These are phyloP conservation scores for Gallinago stenura DNA, from an alignment of 2,797 vertebrate genomes.

Conservation along the genomic window DNA sequence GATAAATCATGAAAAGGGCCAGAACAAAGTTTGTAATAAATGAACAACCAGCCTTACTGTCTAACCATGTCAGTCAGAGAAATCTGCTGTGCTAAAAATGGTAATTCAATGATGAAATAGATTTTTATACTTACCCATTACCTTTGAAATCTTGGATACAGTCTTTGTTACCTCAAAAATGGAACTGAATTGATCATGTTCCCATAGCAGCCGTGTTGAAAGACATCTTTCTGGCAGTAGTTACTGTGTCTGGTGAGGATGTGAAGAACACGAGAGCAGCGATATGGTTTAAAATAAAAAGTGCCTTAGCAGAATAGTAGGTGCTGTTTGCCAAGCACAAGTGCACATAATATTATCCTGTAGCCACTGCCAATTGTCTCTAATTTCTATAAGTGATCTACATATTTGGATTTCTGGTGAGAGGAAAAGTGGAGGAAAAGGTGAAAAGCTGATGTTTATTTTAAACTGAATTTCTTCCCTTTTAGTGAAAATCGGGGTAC, in stretches of 20 bases:
- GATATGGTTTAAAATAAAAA: constrained; percentile 26
- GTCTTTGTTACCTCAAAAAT: constrained; percentile 10
- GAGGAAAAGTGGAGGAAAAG: neutral
- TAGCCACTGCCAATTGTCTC: neutral
- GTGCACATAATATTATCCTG: neutral
- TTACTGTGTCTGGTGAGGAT: constrained; percentile 19
- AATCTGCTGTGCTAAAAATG: constrained; percentile 2
- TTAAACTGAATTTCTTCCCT: neutral
- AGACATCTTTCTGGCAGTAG: constrained; percentile 21
- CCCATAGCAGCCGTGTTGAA: constrained; percentile 11
- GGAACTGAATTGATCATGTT: neutral
- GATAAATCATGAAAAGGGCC: neutral
- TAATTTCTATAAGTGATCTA: neutral
- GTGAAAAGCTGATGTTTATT: constrained; percentile 15
- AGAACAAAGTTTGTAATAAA: neutral
- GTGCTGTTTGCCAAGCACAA: neutral
- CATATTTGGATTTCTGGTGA: neutral
- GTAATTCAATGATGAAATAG: neutral
- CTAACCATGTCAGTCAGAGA: neutral
- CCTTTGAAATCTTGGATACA: constrained; percentile 7
- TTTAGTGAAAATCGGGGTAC: neutral
- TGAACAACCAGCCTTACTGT: neutral
- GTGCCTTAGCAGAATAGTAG: neutral
- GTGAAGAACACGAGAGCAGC: neutral
- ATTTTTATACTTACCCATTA: constrained; percentile 27